A percentile compares a stretch with the other conserved stretches of the same genome.
These are phyloP conservation scores for Turnix velox DNA, from an alignment of 2,113 vertebrate genomes.

Conservation along the genomic window DNA sequence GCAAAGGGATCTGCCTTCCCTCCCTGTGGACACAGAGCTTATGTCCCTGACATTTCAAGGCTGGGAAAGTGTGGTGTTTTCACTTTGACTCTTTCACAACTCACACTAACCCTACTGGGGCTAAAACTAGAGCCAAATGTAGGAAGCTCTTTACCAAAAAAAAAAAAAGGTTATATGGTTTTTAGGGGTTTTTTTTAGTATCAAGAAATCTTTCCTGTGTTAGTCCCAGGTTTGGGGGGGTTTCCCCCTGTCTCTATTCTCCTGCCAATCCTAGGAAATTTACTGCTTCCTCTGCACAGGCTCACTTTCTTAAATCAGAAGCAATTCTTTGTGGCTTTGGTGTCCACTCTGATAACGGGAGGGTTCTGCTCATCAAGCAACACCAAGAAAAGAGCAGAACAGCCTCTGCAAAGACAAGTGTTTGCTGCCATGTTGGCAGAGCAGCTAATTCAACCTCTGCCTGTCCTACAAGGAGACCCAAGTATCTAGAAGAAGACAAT, in stretches of 20 bases:
- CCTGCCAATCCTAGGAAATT: not conserved
- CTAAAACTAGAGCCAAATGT: not conserved
- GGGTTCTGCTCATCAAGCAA: not conserved
- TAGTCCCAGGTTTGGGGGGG: not conserved
- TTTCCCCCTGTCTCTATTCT: not conserved
- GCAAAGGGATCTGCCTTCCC: not conserved
- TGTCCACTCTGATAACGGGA: not conserved
- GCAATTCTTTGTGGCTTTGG: not conserved
- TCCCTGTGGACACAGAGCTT: slow-evolving; percentile 22
- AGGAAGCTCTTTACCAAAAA: not conserved
- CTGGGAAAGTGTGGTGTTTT: not conserved
- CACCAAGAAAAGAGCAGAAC: not conserved
- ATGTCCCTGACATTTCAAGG: slow-evolving; percentile 14
- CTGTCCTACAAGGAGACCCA: not conserved
- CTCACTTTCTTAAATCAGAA: not conserved
- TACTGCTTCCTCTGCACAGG: not conserved
- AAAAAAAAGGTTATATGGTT: not conserved
- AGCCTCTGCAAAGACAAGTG: not conserved
- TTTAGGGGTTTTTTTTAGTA: not conserved
- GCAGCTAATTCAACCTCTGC: not conserved
- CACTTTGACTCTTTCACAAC: not conserved
- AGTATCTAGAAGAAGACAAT: not conserved
- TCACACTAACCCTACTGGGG: not conserved
- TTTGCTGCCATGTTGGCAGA: not conserved
- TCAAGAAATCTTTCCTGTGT: not conserved